These are phyloP conservation scores for Trinorchestia longiramus DNA, from an alignment of 1,140 invertebrate species.

Conservation along the genomic window DNA sequence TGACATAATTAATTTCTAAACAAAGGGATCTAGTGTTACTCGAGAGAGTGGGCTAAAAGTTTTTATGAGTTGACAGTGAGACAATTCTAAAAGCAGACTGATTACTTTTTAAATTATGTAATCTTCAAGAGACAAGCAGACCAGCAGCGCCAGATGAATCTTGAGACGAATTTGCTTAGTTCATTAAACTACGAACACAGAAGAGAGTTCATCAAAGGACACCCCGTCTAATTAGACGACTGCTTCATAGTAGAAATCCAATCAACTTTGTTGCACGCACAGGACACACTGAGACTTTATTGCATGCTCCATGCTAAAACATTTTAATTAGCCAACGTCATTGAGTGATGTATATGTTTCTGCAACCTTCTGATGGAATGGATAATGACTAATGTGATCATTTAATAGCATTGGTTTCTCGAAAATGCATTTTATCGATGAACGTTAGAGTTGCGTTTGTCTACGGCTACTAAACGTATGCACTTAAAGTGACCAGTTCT, in stretches of 20 bases:
- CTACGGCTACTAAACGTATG: no score
- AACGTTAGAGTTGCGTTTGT: no score
- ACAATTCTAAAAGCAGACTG: not conserved
- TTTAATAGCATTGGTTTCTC: not conserved
- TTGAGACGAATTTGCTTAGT: not conserved
- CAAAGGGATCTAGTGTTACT: not conserved
- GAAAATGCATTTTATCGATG: no score
- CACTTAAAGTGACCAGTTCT: no score
- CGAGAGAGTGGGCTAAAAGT: not conserved
- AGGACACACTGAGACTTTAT: not conserved
- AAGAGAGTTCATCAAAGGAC: not conserved
- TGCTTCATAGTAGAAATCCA: not conserved
- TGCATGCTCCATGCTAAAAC: not conserved
- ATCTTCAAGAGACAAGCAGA: not conserved
- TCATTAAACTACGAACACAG: not conserved
- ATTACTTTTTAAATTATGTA: no score
- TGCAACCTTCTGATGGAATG: not conserved
- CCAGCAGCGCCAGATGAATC: not conserved
- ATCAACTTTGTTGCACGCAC: not conserved
- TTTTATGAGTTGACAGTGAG: not conserved
- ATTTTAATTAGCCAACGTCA: not conserved
- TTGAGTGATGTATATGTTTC: not conserved
- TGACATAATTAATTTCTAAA: not conserved
- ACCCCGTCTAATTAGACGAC: not conserved
- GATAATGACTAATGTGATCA: not conserved